Evolutionary conservation across 2,797 vertebrate genomes (phyloP).

Genomic region (Silurus lanzhouensis): DNA sequence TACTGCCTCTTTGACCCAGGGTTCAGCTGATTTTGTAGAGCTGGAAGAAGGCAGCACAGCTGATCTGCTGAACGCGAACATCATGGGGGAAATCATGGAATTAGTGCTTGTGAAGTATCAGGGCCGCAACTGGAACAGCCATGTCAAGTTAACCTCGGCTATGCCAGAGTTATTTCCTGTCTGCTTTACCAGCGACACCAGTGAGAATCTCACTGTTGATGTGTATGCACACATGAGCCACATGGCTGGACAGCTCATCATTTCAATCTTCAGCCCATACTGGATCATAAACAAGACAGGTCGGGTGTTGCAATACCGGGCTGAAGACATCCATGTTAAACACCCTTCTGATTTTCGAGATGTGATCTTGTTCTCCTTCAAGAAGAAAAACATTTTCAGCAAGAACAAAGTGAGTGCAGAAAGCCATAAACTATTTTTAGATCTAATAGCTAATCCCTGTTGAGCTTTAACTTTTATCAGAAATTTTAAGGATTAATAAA

Average conservation of each 20-base stretch:
- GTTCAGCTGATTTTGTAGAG: conserved; percentile 78
- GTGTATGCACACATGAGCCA: conserved; percentile 76
- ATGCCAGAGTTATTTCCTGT: conserved; percentile 84
- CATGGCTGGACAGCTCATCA: conserved; percentile 67
- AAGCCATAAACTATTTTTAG: neutral
- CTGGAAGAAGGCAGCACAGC: conserved; percentile 82
- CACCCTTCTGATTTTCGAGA: conserved; percentile 90
- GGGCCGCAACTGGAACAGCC: conserved; percentile 88
- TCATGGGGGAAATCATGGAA: conserved; percentile 86
- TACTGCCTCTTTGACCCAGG: conserved; percentile 66
- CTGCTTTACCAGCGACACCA: conserved; percentile 75
- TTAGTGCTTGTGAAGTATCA: conserved; percentile 86
- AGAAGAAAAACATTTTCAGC: conserved; percentile 91
- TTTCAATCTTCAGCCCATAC: conserved; percentile 91
- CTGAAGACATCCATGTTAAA: conserved; percentile 86
- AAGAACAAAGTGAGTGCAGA: conserved; percentile 87
- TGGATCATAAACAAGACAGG: conserved; percentile 98
- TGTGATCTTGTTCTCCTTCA: conserved; percentile 91
- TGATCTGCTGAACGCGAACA: conserved; percentile 83
- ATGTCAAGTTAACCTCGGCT: conserved; percentile 73
- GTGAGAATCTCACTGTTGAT: conserved; percentile 72
- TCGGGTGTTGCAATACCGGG: conserved; percentile 89
- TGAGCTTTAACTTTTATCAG: neutral
- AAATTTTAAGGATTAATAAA: neutral
- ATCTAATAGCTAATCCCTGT: neutral